A percentile compares a stretch with the other conserved stretches of the same genome.
Evolutionary conservation across 2,888 invertebrate genomes (phyloP).

Genomic region (Heliconius aoede): DNA sequence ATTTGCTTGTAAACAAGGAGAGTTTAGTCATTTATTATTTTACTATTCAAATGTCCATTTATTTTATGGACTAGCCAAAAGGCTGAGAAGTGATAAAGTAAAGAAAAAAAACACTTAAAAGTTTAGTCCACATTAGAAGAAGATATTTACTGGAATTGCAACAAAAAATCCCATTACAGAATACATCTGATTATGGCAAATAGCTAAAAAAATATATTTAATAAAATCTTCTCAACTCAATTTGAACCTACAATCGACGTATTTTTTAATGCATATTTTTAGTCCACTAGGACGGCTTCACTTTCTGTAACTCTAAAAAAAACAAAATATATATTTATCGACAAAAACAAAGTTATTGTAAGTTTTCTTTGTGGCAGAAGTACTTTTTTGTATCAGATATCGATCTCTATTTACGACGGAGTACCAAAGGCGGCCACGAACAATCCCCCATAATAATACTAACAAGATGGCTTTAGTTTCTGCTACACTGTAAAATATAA

Average conservation of each 20-base stretch:
- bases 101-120: too few species aligned
- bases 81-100: too few species aligned
- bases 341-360: constrained; percentile 21
- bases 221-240: too few species aligned
- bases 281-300: not conserved
- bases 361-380: constrained; percentile 15
- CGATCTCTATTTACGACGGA: constrained; percentile 28
- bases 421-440: constrained; percentile 20
- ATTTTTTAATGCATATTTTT: not conserved
- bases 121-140: too few species aligned
- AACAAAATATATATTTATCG: not conserved
- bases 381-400: constrained; percentile 25
- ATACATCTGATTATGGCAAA: too few species aligned
- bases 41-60: too few species aligned
- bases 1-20: not conserved
- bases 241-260: not conserved
- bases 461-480: constrained; percentile 26
- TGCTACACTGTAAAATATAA: constrained; percentile 10
- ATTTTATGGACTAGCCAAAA: too few species aligned
- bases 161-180: too few species aligned
- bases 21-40: not conserved
- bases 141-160: too few species aligned
- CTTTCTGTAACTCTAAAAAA: not conserved
- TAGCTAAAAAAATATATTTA: too few species aligned
- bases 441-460: constrained; percentile 23